Conservation (phyloP, 2,113 vertebrate genomes). For the Cnemophilus loriae region DNA sequence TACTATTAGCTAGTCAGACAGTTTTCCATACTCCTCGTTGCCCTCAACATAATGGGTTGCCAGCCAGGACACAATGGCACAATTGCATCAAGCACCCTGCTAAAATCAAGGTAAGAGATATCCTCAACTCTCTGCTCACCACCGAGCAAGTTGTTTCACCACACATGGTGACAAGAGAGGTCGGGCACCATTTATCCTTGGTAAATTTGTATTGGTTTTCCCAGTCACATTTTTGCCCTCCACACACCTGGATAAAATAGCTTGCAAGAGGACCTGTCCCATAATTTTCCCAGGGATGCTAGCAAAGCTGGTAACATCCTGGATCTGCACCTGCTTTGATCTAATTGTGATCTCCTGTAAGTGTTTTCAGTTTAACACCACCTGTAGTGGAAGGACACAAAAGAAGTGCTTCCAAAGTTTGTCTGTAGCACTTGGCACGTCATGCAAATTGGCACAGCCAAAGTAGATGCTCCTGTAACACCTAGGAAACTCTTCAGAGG, state of each 20-base stretch:
- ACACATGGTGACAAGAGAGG: background rate
- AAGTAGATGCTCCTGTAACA: background rate
- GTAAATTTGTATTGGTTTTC: background rate
- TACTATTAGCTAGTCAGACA: background rate
- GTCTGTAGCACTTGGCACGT: background rate
- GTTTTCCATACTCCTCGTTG: background rate
- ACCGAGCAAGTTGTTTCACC: background rate
- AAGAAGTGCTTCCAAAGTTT: background rate
- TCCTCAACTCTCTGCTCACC: background rate
- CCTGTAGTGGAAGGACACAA: background rate
- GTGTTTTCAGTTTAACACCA: background rate
- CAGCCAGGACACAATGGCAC: background rate
- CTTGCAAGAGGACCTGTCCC: background rate
- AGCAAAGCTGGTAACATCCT: background rate
- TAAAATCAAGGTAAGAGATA: background rate
- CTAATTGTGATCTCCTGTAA: background rate
- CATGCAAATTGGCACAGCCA: background rate
- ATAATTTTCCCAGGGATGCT: background rate
- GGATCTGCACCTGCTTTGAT: background rate
- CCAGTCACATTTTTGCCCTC: background rate
- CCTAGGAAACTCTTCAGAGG: background rate
- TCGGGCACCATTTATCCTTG: background rate
- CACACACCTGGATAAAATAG: accelerated
- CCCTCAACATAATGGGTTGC: background rate
- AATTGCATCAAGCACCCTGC: background rate